These are phyloP conservation scores for Heptranchias perlo DNA, from an alignment of 2,113 vertebrate species.

Conservation along the genomic window DNA sequence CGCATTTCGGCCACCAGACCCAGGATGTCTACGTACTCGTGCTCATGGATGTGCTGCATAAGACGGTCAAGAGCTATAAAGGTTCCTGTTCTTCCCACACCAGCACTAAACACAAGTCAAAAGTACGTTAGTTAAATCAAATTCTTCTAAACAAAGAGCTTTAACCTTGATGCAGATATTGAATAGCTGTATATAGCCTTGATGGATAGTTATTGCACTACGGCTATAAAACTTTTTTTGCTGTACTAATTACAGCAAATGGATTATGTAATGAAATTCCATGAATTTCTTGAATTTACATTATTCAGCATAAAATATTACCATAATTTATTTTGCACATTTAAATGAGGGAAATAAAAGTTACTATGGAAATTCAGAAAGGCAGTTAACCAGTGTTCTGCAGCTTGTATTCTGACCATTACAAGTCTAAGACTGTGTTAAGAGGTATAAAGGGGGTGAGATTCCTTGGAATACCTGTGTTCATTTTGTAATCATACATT, in stretches of 20 bases:
- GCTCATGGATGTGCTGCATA: slow-evolving; percentile 86
- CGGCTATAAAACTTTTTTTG: background rate
- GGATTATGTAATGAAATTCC: background rate
- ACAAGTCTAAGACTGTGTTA: too few relatives aligned
- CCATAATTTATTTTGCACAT: background rate
- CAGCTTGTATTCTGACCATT: too few relatives aligned
- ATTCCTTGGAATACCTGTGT: too few relatives aligned
- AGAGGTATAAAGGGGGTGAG: too few relatives aligned
- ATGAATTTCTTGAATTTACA: background rate
- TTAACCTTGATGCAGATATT: background rate
- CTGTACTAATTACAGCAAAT: background rate
- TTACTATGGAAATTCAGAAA: background rate
- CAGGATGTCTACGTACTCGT: slow-evolving; percentile 83
- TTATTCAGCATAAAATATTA: background rate
- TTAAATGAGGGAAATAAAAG: background rate
- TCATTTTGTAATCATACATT: background rate
- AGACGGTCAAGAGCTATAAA: slow-evolving; percentile 93
- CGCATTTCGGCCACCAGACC: slow-evolving; percentile 90
- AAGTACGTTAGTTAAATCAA: background rate
- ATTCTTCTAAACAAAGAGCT: background rate
- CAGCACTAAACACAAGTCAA: slow-evolving; percentile 65
- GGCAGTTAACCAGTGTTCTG: too few relatives aligned
- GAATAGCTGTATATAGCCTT: background rate
- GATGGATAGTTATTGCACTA: background rate
- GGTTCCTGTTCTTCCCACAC: slow-evolving; percentile 87